Percentiles rank a stretch among this genome's conserved stretches.
Conservation (phyloP, 1,140 invertebrate species). For the Brachystomella parvula region DNA sequence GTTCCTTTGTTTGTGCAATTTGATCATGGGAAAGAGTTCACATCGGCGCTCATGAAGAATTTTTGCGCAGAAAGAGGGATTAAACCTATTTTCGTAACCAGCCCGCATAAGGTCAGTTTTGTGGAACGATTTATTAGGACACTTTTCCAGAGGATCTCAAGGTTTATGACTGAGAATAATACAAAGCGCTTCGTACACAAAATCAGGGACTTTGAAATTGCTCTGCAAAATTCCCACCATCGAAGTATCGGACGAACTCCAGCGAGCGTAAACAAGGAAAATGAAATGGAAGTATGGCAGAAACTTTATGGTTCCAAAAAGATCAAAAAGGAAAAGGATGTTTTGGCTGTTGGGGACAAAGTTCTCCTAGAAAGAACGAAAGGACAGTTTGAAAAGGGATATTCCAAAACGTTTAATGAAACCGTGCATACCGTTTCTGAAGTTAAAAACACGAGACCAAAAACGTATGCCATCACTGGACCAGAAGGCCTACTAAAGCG, state of each 20-base stretch:
- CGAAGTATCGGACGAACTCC: conserved; percentile 6
- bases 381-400: too few relatives aligned
- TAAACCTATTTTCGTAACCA: not conserved
- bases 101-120: not conserved
- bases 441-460: too few relatives aligned
- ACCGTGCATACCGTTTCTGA: too few relatives aligned
- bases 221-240: conserved; percentile 10
- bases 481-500: too few relatives aligned
- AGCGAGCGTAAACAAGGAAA: conserved; percentile 10
- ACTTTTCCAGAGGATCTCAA: not conserved
- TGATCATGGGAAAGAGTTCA: not conserved
- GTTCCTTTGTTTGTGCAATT: too few relatives aligned
- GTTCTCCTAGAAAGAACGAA: too few relatives aligned
- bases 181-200: conserved; percentile 13
- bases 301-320: too few relatives aligned
- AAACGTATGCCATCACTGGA: too few relatives aligned
- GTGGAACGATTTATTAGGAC: conserved; percentile 20
- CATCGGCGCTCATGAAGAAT: not conserved
- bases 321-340: too few relatives aligned
- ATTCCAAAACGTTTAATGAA: too few relatives aligned
- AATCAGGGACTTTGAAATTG: conserved; percentile 7
- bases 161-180: conserved; percentile 13
- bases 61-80: not conserved
- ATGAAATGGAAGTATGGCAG: conserved; percentile 12
- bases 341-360: too few relatives aligned